These are phyloP conservation scores for Linyphia triangularis DNA, from an alignment of 2,888 invertebrate genomes.

Conservation along the genomic window DNA sequence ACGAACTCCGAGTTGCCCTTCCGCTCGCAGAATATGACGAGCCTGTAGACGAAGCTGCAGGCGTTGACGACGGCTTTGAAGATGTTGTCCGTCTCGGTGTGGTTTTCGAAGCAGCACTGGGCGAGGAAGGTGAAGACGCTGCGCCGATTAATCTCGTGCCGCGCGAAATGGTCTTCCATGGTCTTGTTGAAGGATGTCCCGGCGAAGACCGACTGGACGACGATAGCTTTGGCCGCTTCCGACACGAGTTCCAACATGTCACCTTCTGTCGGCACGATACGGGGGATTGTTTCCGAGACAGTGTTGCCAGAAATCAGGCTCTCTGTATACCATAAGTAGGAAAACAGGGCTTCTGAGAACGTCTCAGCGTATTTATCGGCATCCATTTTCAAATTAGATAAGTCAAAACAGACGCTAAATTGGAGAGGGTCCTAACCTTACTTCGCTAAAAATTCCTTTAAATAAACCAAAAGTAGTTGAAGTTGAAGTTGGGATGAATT, in stretches of 20 bases:
- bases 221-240: slow-evolving; percentile 47
- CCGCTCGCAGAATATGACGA: slow-evolving; percentile 27
- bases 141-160: slow-evolving; percentile 25
- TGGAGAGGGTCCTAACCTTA: background rate
- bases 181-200: slow-evolving; percentile 22
- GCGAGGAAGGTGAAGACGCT: slow-evolving; percentile 47
- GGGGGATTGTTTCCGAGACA: too few relatives aligned
- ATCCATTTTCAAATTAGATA: background rate
- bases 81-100: slow-evolving; percentile 20
- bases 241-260: slow-evolving; percentile 32
- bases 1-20: slow-evolving; percentile 16
- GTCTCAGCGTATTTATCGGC: slow-evolving; percentile 27
- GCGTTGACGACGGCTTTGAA: slow-evolving; percentile 32
- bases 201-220: slow-evolving; percentile 21
- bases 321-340: slow-evolving; percentile 47
- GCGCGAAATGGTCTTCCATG: slow-evolving; percentile 30
- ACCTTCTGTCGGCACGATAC: too few relatives aligned
- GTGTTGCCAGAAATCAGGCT: slow-evolving; percentile 22
- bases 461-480: background rate
- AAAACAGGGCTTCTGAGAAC: slow-evolving; percentile 49
- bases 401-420: background rate
- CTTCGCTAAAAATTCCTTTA: background rate
- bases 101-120: slow-evolving; percentile 22
- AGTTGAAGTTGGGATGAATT: too few relatives aligned
- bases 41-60: slow-evolving; percentile 46